Percentiles rank a stretch among this genome's conserved stretches.
These are phyloP conservation scores for Heliopora coerulea DNA, from an alignment of 92 coral and sea anemone species.

Conservation along the genomic window DNA sequence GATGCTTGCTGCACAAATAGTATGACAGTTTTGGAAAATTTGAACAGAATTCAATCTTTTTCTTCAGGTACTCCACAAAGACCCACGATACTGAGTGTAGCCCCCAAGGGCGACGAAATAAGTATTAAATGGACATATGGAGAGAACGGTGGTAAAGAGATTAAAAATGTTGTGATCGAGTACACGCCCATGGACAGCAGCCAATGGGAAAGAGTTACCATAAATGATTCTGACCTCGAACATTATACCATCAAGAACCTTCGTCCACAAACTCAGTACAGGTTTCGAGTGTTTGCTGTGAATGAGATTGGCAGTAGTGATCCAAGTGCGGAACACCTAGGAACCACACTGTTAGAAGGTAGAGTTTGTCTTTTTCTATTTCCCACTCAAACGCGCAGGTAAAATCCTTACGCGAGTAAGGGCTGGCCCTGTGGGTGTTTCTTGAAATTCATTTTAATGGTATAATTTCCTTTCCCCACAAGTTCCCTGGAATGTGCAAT, in stretches of 20 bases:
- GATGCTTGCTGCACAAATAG: too few relatives aligned
- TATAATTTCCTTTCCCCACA: too few relatives aligned
- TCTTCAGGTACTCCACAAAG: conserved; percentile 69
- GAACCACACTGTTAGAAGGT: conserved; percentile 49
- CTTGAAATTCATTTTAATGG: too few relatives aligned
- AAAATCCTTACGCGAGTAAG: too few relatives aligned
- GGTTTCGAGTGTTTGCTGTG: conserved; percentile 79
- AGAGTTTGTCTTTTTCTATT: too few relatives aligned
- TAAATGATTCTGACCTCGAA: conserved; percentile 60
- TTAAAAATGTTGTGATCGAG: conserved; percentile 72
- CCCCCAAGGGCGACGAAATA: conserved; percentile 46
- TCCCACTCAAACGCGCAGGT: too few relatives aligned
- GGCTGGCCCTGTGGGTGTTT: too few relatives aligned
- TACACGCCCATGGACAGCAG: conserved; percentile 49
- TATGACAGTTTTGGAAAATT: too few relatives aligned
- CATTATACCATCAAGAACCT: conserved; percentile 71
- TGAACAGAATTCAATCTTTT: not conserved
- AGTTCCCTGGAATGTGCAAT: too few relatives aligned
- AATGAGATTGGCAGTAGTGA: conserved; percentile 74
- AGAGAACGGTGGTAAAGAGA: conserved; percentile 76
- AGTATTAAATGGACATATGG: conserved; percentile 69
- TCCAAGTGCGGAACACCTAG: conserved; percentile 54
- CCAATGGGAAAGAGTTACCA: conserved; percentile 63
- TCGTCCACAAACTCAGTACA: conserved; percentile 65
- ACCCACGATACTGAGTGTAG: conserved; percentile 67